Evolutionary conservation across 2,888 invertebrate genomes (phyloP).

Genomic region (Dorcus parallelipipedus): DNA sequence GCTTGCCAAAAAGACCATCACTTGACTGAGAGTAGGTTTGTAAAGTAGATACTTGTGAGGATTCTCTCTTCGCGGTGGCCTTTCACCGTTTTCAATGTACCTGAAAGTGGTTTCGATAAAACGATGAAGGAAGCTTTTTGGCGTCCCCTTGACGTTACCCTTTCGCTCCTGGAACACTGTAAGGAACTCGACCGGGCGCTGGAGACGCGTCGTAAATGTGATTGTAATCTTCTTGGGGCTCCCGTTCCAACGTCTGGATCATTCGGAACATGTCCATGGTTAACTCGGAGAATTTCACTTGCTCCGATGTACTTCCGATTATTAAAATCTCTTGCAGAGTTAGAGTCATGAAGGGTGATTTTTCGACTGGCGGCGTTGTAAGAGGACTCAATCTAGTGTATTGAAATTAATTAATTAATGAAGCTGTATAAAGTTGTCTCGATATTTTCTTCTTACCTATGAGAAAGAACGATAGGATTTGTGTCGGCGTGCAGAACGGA

Average conservation of each 20-base stretch:
- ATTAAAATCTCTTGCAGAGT: slow-evolving; percentile 91
- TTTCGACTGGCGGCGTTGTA: slow-evolving; percentile 84
- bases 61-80: slow-evolving; percentile 74
- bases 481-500: slow-evolving; percentile 86
- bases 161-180: slow-evolving; percentile 46
- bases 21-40: slow-evolving; percentile 91
- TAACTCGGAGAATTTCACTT: slow-evolving; percentile 94
- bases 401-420: no score
- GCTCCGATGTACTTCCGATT: slow-evolving; percentile 88
- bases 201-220: slow-evolving; percentile 71
- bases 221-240: slow-evolving; percentile 79
- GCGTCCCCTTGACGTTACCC: slow-evolving; percentile 30
- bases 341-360: slow-evolving; percentile 80
- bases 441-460: slow-evolving; percentile 59
- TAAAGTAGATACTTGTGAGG: slow-evolving; percentile 96
- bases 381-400: slow-evolving; percentile 68
- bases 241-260: slow-evolving; percentile 90
- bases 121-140: background rate
- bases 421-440: no score
- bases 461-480: slow-evolving; percentile 79
- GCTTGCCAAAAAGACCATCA: slow-evolving; percentile 87
- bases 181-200: slow-evolving; percentile 63
- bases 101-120: slow-evolving; percentile 22
- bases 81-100: slow-evolving; percentile 67
- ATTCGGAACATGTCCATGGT: slow-evolving; percentile 98